phyloP scores from a whole-genome alignment of 2,888 invertebrate genomes.

The Cosmia pyralina region DNA sequence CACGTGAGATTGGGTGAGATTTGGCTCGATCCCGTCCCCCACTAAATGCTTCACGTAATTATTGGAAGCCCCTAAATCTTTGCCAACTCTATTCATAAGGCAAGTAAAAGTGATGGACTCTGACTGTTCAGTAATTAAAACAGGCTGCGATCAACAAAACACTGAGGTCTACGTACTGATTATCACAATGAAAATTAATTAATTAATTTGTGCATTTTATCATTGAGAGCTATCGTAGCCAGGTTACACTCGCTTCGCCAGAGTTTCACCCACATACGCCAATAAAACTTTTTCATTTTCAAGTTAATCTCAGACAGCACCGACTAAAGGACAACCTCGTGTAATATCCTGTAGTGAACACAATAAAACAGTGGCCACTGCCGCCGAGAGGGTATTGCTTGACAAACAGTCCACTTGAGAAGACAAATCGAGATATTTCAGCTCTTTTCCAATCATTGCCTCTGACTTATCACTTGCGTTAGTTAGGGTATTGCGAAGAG shows the following conservation, averaged over 20 bases:
- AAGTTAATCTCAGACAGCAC: constrained; percentile 2
- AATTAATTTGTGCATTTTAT: background rate
- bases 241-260: background rate
- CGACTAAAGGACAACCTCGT: background rate
- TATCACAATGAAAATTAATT: background rate
- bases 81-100: no score
- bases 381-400: constrained; percentile 66
- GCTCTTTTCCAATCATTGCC: constrained; percentile 74
- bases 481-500: background rate
- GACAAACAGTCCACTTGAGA: constrained; percentile 75
- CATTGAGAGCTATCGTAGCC: background rate
- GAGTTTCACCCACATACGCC: background rate
- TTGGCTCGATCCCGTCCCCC: no score
- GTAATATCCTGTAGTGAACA: constrained; percentile 41
- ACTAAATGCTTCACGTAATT: no score
- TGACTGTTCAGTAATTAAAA: background rate
- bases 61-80: background rate
- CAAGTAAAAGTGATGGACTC: no score
- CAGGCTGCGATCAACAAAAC: background rate
- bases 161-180: no score
- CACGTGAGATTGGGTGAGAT: no score
- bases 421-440: constrained; percentile 81
- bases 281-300: background rate
- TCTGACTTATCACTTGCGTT: background rate
- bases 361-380: constrained; percentile 23